Evolutionary conservation across 2,113 vertebrate genomes (phyloP), one percentile per base, ranked within the genome.

Genomic region (Megalops atlanticus): DNA sequence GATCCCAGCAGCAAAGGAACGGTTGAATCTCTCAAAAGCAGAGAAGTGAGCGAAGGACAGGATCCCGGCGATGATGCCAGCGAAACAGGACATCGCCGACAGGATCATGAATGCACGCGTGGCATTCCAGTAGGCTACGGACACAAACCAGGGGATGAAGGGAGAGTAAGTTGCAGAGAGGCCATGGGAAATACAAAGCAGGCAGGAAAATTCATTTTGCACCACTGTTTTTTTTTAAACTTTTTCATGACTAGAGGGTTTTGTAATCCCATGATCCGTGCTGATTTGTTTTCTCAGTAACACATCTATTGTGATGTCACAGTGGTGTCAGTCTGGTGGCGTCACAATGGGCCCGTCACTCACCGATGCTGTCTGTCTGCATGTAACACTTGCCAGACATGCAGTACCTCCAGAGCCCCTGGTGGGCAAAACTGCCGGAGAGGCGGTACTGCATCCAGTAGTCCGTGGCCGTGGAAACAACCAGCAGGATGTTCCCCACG

Each of bases 401-500:
- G 89, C 96, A 97, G 81, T 96, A 97, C 5, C 95, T 93, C 96
- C 96, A 97, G 80, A 97, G 91, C 27, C 96, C 96, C 91, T 97
- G 96, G 86, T 97, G 95, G 78, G 96, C 95, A 0, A 97, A 95
- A 84, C 94, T 90, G 52, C 96, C 95, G 0, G 95, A 96, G 82
- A 97, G 86, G 40, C 95, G 94, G 84, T 96, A 96, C 88, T 97
- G 96, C 96, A 97, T 96, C 96, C 96, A 97, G 91, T 96, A 96
- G 88, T 97, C 96, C 0, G 96, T 97, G 0, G 95, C 96, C 0
- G 95, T 95, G 81, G 96, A 96, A 74, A 96, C 95, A 88, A 95
- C 94, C 89, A 97, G 83, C 69, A 97, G 92, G 90, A 97, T 94
- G 90, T 96, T 96, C 49, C 94, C 96, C 88, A 97, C 94, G 12